These are phyloP conservation scores for Nixonia krombeini DNA, from an alignment of 1,140 invertebrate species.

Conservation along the genomic window DNA sequence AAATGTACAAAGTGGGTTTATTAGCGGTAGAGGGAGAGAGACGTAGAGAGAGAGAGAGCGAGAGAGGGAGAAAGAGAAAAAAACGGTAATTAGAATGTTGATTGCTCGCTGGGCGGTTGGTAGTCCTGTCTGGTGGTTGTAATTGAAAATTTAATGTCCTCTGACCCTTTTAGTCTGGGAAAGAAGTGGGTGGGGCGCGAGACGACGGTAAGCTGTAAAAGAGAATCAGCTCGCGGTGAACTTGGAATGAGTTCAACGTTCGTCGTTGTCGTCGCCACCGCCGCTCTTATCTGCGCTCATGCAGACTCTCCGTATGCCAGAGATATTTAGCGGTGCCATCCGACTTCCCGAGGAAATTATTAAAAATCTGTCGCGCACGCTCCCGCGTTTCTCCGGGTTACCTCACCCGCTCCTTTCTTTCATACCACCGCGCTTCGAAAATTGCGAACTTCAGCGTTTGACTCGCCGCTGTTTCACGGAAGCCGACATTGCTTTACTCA, in stretches of 20 bases:
- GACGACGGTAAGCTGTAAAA: conserved; percentile 19
- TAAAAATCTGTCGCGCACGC: conserved; percentile 26
- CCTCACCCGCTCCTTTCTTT: too few species aligned
- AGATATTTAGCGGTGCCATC: conserved; percentile 15
- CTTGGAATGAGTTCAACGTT: conserved; percentile 44
- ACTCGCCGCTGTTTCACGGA: too few species aligned
- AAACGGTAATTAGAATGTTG: conserved; percentile 1
- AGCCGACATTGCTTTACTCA: too few species aligned
- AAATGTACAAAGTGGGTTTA: too few species aligned
- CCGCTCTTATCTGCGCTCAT: conserved; percentile 21
- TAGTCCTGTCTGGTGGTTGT: conserved; percentile 1
- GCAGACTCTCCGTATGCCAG: conserved; percentile 8
- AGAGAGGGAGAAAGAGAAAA: too few species aligned
- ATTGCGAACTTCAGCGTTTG: too few species aligned
- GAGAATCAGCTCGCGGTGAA: conserved; percentile 38
- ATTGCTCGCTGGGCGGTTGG: conserved; percentile 4
- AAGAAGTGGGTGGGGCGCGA: conserved; percentile 20
- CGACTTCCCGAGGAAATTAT: conserved; percentile 36
- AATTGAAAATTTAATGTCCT: conserved; percentile 44
- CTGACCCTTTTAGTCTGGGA: conserved; percentile 14
- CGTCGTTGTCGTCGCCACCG: conserved; percentile 17
- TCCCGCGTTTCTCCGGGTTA: conserved; percentile 16
- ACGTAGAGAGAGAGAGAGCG: too few species aligned
- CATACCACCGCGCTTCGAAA: too few species aligned
- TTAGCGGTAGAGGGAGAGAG: too few species aligned